These are phyloP conservation scores for Anagyrus pseudococci DNA, from an alignment of 2,888 invertebrate species.

Conservation along the genomic window DNA sequence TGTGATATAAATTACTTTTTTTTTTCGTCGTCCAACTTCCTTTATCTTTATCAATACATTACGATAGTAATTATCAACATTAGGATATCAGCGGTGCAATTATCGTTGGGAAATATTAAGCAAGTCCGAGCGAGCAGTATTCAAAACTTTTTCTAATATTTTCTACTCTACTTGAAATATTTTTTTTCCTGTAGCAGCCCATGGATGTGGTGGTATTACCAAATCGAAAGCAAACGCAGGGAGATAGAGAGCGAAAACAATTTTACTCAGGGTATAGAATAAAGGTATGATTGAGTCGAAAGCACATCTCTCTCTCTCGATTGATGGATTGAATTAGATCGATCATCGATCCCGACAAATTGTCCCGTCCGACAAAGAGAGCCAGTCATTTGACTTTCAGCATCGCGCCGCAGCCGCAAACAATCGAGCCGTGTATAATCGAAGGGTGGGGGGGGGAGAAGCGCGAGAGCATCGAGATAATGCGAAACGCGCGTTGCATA, in stretches of 20 bases:
- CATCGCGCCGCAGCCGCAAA: not conserved
- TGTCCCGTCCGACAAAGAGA: slow-evolving; percentile 12
- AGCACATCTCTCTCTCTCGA: not conserved
- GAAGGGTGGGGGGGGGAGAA: too few species aligned
- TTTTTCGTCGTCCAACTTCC: slow-evolving; percentile 19
- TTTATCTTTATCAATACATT: slow-evolving; percentile 21
- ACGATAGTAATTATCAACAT: slow-evolving; percentile 14
- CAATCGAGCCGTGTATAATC: not conserved
- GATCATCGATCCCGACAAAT: slow-evolving; percentile 19
- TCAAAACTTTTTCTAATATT: too few species aligned
- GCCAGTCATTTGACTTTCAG: not conserved
- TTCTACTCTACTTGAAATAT: too few species aligned
- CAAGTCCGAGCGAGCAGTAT: too few species aligned
- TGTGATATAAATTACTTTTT: not conserved
- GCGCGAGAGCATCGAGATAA: not conserved
- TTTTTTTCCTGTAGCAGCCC: too few species aligned
- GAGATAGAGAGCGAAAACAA: not conserved
- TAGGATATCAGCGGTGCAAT: slow-evolving; percentile 12
- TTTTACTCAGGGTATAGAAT: not conserved
- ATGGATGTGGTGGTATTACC: too few species aligned
- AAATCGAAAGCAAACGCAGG: too few species aligned
- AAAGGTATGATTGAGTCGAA: not conserved
- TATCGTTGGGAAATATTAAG: too few species aligned
- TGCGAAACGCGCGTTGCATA: slow-evolving; percentile 14
- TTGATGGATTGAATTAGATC: slow-evolving; percentile 22